Conservation (phyloP, 2,113 vertebrate genomes). For the Cavia porcellus region DNA sequence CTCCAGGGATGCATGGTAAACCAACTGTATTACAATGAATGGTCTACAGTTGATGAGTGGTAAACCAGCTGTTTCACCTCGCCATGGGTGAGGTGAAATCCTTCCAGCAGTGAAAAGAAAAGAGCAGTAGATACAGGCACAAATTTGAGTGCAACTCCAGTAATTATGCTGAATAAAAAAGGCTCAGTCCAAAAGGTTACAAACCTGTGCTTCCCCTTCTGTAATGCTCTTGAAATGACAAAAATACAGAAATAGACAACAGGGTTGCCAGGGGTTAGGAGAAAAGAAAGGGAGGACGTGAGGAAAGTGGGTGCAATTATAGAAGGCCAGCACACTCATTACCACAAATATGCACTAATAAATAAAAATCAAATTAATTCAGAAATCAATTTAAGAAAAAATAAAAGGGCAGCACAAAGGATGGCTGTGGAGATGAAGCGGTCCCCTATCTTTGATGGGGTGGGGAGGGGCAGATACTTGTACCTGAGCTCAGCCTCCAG, state of each 20-base stretch:
- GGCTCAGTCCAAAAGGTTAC: neutral
- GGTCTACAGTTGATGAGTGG: neutral
- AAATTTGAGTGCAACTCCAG: neutral
- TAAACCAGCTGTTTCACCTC: neutral
- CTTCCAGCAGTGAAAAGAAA: neutral
- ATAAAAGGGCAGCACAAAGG: neutral
- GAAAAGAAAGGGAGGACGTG: neutral
- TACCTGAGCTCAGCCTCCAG: neutral
- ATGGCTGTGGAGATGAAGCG: too few relatives aligned
- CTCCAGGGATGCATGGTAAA: neutral
- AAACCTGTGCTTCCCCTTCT: neutral
- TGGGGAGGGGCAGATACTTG: neutral
- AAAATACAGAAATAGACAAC: neutral
- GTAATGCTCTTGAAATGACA: neutral
- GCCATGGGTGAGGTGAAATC: neutral
- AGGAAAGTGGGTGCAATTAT: neutral
- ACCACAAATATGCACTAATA: neutral
- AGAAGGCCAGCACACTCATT: neutral
- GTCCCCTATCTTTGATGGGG: neutral
- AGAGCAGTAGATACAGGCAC: neutral
- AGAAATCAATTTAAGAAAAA: neutral
- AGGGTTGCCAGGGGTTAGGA: neutral
- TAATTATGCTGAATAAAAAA: conserved; percentile 9
- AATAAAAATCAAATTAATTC: neutral
- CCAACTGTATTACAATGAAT: too few relatives aligned